A percentile compares a stretch with the other conserved stretches of the same genome.
phyloP scores from a whole-genome alignment of 2,113 vertebrate genomes.

The Pristiophorus japonicus region DNA sequence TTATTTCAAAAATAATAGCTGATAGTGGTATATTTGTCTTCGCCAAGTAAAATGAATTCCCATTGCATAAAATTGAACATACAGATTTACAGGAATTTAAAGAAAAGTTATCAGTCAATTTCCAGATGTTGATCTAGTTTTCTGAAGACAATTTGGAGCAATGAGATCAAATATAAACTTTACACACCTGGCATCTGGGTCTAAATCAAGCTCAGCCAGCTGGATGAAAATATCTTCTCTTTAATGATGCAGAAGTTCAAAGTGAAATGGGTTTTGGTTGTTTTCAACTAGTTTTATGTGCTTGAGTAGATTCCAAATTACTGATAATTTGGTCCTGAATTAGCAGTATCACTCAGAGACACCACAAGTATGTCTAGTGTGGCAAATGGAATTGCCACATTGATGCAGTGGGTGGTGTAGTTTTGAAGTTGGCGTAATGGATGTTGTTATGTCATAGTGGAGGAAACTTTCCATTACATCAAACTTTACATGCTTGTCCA shows the following conservation, averaged over 20 bases:
- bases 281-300: neutral
- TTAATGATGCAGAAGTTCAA: conserved; percentile 8
- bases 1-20: neutral
- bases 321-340: conserved; percentile 11
- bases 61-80: neutral
- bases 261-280: conserved; percentile 20
- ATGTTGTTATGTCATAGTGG: neutral
- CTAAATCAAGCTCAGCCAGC: neutral
- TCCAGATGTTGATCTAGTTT: neutral
- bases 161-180: neutral
- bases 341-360: neutral
- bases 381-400: conserved; percentile 21
- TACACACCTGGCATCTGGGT: neutral
- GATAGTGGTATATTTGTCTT: neutral
- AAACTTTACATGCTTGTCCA: neutral
- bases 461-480: neutral
- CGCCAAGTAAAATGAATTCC: neutral
- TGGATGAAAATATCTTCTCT: conserved; percentile 7
- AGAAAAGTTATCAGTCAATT: neutral
- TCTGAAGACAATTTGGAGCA: neutral
- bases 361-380: conserved; percentile 25
- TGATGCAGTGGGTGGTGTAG: neutral
- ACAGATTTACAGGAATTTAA: neutral
- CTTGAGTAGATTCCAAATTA: neutral
- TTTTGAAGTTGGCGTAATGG: neutral